Conservation (phyloP, 2,888 invertebrate species). For the Toxonevra muliebris region DNA sequence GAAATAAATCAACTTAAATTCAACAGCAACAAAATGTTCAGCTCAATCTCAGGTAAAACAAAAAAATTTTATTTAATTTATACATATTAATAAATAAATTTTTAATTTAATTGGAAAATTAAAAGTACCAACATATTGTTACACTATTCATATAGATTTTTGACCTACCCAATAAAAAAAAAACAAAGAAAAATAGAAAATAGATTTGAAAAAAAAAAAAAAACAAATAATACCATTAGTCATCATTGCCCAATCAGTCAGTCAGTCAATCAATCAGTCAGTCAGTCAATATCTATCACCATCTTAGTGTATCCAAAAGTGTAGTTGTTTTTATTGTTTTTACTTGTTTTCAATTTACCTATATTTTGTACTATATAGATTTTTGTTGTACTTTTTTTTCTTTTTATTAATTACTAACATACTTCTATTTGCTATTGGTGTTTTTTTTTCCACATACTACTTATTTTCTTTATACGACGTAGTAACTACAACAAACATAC, state of each 20-base stretch:
- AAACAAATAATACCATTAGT: neutral
- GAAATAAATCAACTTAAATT: constrained; percentile 16
- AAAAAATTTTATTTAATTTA: constrained; percentile 8
- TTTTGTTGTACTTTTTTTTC: too few relatives aligned
- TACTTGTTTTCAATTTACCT: neutral
- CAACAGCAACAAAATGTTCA: constrained; percentile 58
- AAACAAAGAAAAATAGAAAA: constrained; percentile 1
- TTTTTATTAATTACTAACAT: too few relatives aligned
- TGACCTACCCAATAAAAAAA: neutral
- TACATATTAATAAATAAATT: neutral
- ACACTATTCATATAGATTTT: neutral
- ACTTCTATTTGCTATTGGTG: too few relatives aligned
- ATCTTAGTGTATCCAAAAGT: too few relatives aligned
- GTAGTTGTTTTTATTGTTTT: neutral
- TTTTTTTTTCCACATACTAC: too few relatives aligned
- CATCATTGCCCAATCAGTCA: neutral
- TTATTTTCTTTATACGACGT: too few relatives aligned
- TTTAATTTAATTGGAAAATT: constrained; percentile 2
- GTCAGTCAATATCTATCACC: too few relatives aligned
- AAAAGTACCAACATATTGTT: neutral
- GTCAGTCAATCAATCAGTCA: too few relatives aligned
- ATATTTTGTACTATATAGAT: too few relatives aligned
- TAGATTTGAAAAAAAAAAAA: constrained; percentile 13
- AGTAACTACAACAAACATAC: too few relatives aligned
- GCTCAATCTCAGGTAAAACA: constrained; percentile 63